phyloP scores from a whole-genome alignment of 2,888 invertebrate genomes.

The Brachylomia viminalis region DNA sequence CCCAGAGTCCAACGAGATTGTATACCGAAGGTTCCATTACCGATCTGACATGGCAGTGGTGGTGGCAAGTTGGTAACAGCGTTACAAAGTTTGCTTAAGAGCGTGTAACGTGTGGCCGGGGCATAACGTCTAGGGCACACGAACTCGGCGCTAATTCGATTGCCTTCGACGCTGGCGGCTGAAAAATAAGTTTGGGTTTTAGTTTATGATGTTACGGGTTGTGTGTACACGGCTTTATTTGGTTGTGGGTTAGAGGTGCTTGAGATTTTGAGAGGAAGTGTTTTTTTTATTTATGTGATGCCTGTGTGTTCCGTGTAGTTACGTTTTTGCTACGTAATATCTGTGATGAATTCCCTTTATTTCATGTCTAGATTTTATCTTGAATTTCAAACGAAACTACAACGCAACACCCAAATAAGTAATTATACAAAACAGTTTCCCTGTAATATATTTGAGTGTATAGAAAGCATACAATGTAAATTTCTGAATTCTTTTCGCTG shows the following conservation, averaged over 20 bases:
- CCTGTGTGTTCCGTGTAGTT: no score
- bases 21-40: conserved; percentile 71
- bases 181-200: conserved; percentile 67
- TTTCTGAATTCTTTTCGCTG: no score
- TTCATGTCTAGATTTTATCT: neutral
- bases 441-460: neutral
- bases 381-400: neutral
- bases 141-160: conserved; percentile 71
- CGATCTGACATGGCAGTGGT: conserved; percentile 65
- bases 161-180: conserved; percentile 63
- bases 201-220: conserved; percentile 52
- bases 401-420: neutral
- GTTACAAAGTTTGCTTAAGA: conserved; percentile 81
- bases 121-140: conserved; percentile 73
- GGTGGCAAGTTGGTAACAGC: conserved; percentile 76
- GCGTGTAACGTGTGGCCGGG: conserved; percentile 78
- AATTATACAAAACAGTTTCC: neutral
- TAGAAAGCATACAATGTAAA: no score
- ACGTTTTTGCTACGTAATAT: neutral
- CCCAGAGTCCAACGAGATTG: conserved; percentile 70
- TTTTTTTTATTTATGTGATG: neutral
- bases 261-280: conserved; percentile 15
- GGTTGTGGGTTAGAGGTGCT: conserved; percentile 27
- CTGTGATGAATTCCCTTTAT: neutral
- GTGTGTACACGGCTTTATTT: conserved; percentile 40